Conservation (phyloP, 2,797 vertebrate species). For the Phyllotis vaccarum region DNA sequence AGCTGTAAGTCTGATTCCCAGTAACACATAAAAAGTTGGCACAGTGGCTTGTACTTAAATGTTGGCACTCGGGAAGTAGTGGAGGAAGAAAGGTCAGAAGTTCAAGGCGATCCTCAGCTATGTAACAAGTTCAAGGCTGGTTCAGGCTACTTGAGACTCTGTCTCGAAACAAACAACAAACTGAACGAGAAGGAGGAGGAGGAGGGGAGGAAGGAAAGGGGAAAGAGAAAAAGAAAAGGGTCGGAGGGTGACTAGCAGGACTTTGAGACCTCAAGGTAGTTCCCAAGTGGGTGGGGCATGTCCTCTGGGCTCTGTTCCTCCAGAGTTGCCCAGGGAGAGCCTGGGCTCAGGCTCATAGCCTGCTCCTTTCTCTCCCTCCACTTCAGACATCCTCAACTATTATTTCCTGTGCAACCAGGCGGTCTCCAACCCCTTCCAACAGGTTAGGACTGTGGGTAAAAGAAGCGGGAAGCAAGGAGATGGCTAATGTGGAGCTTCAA, state of each 20-base stretch:
- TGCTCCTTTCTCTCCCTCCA: conserved; percentile 5
- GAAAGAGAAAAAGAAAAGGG: too few relatives aligned
- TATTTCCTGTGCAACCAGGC: conserved; percentile 94
- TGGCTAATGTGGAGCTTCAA: not conserved
- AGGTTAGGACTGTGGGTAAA: conserved; percentile 87
- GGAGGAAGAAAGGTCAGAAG: not conserved
- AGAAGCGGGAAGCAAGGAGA: not conserved
- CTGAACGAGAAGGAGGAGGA: not conserved
- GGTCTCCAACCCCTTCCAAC: conserved; percentile 94
- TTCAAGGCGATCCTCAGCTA: not conserved
- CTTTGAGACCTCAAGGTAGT: not conserved
- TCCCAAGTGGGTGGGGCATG: not conserved
- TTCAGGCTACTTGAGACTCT: not conserved
- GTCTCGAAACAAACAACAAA: not conserved
- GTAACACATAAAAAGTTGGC: not conserved
- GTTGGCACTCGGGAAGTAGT: not conserved
- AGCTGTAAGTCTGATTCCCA: too few relatives aligned
- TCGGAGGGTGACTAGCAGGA: not conserved
- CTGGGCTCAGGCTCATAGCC: conserved; percentile 12
- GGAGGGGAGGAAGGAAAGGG: not conserved
- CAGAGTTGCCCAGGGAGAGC: not conserved
- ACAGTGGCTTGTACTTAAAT: not conserved
- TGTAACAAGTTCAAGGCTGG: not conserved
- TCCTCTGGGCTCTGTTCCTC: not conserved
- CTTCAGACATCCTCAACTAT: conserved; percentile 94